Evolutionary conservation across 2,113 vertebrate genomes (phyloP), one percentile per base, ranked within the genome.

Genomic region (Noctilio leporinus): DNA sequence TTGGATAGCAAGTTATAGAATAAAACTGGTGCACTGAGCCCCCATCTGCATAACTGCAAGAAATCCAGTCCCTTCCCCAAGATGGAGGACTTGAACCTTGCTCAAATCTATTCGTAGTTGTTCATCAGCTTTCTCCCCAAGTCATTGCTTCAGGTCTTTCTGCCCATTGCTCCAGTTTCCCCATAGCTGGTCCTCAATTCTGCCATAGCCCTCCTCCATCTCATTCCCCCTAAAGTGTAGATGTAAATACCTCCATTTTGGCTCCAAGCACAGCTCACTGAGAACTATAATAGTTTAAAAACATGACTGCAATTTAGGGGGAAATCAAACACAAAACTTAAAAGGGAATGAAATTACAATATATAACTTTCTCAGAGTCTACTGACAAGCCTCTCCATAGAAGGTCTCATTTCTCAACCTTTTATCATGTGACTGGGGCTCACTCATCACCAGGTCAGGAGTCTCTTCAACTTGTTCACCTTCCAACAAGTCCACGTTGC

Each of bases 61-160:
- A 76, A 78, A 38, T 45, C 17, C 28, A 17, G 45, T 40, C 14
- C 55, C 26, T 85, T 64, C 53, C 11, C 17, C 30, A 45, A 10
- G 51, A 3, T 47, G 35, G 12, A 69, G 19, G 26, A 33, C 76
- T 40, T 17, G 49, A 76, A 85, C 70, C 14, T 35, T 43, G 14
- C 5, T 26, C 43, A 64, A 72, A 69, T 53, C 49, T 72, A 11
- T 47, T n/a, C 49, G 24, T 4, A 7, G 24, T 30, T 40, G 40
- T 20, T 45, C 45, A 12, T 59, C 83, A 65, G 51, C n/a, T 93
- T 91, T 53, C 19, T 33, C 82, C 64, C 59, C 47, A 94, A 88
- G 38, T 43, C 53, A n/a, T 19, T 62, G 35, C 62, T 84, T 84
- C 81, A 62, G 51, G 40, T 55, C 72, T 86, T 40, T 55, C 65